Evolutionary conservation across 2,797 vertebrate genomes (phyloP), one percentile per base, ranked within the genome.

Genomic region (Scleropages formosus): DNA sequence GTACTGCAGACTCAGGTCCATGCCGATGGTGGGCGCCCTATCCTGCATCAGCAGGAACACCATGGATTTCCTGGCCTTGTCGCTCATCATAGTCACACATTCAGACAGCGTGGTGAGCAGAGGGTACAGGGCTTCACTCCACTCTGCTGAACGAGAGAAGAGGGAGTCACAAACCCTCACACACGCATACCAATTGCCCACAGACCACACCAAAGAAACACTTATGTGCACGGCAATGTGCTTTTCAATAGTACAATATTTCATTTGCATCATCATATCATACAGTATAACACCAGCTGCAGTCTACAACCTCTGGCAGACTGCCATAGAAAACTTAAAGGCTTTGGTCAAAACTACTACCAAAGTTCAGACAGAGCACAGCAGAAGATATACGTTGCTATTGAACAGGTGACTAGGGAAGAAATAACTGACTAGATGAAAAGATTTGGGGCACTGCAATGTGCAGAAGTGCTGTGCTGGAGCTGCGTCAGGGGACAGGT

Each of bases 21-120:
- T 88, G 78, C 91, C 91, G 44, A 96, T 95, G 73, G 94, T 95
- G 0, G 95, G 94, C 0, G 95, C 95, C 0, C 92, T 91, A 85
- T 96, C 94, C 87, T 95, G 95, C 95, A 96, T 96, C 58, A 96
- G 88, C 80, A 96, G 86, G 83, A 96, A 96, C 72, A 95, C 94
- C 94, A 96, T 94, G n/a, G 95, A 94, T 84, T 94, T 94, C 88
- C 95, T 95, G 77, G 95, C 95, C 83, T 93, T 95, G 88, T 96
- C 94, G 1, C 95, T 94, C 94, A 96, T 95, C 95, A 96, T 95
- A 82, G 94, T 92, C 81, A 96, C 95, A 0, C 95, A 96, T 83
- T 96, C 94, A 0, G 93, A 94, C 79, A 96, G 91, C 0, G 95
- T 96, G 51, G 93, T 94, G 87, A 96, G 89, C 86, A 96, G 86